These are phyloP conservation scores for Eleutherodactylus coqui DNA, from an alignment of 2,797 vertebrate species.

Conservation along the genomic window DNA sequence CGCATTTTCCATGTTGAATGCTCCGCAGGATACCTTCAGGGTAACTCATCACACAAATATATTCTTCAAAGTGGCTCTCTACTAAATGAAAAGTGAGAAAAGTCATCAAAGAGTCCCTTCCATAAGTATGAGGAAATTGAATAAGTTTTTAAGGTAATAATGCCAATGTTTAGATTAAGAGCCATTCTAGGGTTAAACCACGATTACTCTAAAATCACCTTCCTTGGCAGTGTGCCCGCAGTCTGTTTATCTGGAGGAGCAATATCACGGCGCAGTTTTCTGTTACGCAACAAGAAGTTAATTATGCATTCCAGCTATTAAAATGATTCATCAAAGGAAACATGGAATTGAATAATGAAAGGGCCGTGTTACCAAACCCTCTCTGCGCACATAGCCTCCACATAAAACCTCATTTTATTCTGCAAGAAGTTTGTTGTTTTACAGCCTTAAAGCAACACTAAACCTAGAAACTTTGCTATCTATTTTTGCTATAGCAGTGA, in stretches of 20 bases:
- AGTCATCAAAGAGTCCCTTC: neutral
- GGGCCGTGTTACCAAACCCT: conserved; percentile 39
- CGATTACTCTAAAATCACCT: neutral
- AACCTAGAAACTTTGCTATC: neutral
- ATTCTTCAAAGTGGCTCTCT: neutral
- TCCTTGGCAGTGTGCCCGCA: conserved; percentile 8
- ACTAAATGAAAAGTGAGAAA: neutral
- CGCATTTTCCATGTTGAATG: too few relatives aligned
- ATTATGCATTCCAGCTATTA: conserved; percentile 61
- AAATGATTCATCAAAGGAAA: conserved; percentile 62
- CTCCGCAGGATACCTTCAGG: too few relatives aligned
- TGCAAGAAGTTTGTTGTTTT: conserved; percentile 6
- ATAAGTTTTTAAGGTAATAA: neutral
- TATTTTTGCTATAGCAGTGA: neutral
- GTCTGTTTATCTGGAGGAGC: conserved; percentile 51
- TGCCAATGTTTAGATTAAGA: neutral
- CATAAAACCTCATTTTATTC: conserved; percentile 13
- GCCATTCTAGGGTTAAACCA: neutral
- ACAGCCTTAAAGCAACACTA: conserved; percentile 10
- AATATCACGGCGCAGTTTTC: conserved; percentile 1
- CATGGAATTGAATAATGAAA: conserved; percentile 61
- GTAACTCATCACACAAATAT: too few relatives aligned
- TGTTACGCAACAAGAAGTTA: conserved; percentile 59
- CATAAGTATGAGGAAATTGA: neutral
- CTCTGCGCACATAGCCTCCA: conserved; percentile 15